These are phyloP conservation scores for Pemphredon lugubris DNA, from an alignment of 2,888 invertebrate species.

Conservation along the genomic window DNA sequence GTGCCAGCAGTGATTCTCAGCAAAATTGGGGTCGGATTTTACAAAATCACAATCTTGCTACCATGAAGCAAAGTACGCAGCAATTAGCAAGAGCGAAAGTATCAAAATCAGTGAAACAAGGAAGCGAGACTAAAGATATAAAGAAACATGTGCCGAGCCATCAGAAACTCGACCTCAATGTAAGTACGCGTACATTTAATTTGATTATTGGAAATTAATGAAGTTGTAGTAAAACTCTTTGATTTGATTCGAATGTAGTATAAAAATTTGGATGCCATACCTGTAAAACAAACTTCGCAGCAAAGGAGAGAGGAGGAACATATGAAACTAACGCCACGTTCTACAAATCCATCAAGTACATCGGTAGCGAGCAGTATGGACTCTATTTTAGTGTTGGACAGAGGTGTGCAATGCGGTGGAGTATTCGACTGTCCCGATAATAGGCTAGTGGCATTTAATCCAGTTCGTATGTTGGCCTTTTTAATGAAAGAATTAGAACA, in stretches of 20 bases:
- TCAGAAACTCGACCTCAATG: constrained; percentile 22
- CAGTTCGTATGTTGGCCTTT: constrained; percentile 65
- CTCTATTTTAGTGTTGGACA: constrained; percentile 66
- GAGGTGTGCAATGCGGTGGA: constrained; percentile 65
- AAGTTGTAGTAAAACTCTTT: neutral
- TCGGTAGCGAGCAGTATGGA: constrained; percentile 60
- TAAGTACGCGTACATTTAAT: neutral
- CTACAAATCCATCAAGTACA: constrained; percentile 55
- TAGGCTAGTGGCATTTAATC: constrained; percentile 64
- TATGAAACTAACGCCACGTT: constrained; percentile 39
- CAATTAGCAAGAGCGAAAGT: constrained; percentile 42
- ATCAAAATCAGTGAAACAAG: constrained; percentile 52
- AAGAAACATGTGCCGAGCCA: constrained; percentile 25
- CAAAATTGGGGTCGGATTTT: constrained; percentile 62
- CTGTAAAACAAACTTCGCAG: constrained; percentile 49
- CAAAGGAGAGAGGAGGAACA: constrained; percentile 54
- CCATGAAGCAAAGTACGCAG: constrained; percentile 62
- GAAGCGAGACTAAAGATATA: constrained; percentile 41
- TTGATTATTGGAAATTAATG: neutral
- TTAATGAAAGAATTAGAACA: constrained; percentile 70
- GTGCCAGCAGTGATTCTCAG: constrained; percentile 29
- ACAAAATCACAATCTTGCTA: constrained; percentile 62
- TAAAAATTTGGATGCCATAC: constrained; percentile 60
- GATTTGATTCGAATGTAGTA: constrained; percentile 14
- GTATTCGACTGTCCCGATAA: constrained; percentile 61